A percentile compares a stretch with the other conserved stretches of the same genome.
Conservation (phyloP, 1,140 invertebrate species). For the Drosophila malerkotliana region DNA sequence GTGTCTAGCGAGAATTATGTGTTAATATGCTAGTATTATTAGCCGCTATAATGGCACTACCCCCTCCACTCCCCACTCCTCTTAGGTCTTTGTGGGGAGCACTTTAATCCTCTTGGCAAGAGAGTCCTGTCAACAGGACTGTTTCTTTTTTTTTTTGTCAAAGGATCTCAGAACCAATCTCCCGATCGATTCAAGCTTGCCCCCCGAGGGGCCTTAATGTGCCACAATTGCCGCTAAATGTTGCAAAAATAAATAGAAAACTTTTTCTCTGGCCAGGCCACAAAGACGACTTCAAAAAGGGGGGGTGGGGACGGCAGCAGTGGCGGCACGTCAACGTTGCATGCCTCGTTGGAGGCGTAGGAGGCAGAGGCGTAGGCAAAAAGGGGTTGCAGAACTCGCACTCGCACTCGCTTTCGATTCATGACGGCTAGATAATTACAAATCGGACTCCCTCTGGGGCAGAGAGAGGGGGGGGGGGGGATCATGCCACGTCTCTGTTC, state of each 20-base stretch:
- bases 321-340: slow-evolving; percentile 73
- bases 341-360: slow-evolving; percentile 77
- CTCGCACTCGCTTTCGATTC: neutral
- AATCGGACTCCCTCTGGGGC: no score
- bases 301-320: no score
- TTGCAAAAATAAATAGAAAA: slow-evolving; percentile 25
- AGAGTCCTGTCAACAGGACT: no score
- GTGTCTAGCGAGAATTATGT: slow-evolving; percentile 73
- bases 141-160: slow-evolving; percentile 1
- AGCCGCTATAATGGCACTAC: slow-evolving; percentile 67
- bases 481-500: neutral
- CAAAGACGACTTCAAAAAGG: slow-evolving; percentile 78
- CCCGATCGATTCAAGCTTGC: neutral
- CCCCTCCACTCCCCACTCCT: no score
- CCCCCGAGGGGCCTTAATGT: slow-evolving; percentile 45
- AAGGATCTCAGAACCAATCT: no score
- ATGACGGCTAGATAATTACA: neutral
- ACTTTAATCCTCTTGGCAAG: no score
- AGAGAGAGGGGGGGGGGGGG: no score
- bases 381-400: neutral
- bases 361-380: slow-evolving; percentile 13
- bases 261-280: slow-evolving; percentile 10
- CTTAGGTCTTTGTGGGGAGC: no score
- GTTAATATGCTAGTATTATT: slow-evolving; percentile 81
- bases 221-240: slow-evolving; percentile 71